A percentile compares a stretch with the other conserved stretches of the same genome.
Evolutionary conservation across 2,888 invertebrate genomes (phyloP).

Genomic region (Hymenopus coronatus): DNA sequence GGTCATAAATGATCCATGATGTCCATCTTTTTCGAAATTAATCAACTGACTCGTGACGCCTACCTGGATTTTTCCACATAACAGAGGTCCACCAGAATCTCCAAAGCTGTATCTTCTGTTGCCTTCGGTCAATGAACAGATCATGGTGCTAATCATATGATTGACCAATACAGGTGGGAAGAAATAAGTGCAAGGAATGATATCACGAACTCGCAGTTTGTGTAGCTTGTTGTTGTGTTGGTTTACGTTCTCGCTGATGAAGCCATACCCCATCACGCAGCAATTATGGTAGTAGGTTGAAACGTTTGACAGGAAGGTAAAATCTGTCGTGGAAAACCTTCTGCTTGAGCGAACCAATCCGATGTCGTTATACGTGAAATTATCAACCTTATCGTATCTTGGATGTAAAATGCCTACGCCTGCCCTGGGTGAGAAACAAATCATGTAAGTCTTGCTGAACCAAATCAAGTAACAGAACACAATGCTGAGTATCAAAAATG

Average conservation of each 20-base stretch:
- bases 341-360: background rate
- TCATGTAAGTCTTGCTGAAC: too few relatives aligned
- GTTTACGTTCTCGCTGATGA: background rate
- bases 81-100: background rate
- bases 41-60: background rate
- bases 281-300: background rate
- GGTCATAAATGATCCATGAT: background rate
- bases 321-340: background rate
- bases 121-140: background rate
- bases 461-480: too few relatives aligned
- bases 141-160: background rate
- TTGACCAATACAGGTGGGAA: background rate
- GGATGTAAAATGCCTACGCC: background rate
- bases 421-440: background rate
- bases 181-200: background rate
- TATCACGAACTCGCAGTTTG: background rate
- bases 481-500: too few relatives aligned
- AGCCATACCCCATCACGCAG: background rate
- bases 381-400: background rate
- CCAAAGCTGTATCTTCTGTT: background rate
- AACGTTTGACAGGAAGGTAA: background rate
- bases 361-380: background rate
- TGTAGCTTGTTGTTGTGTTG: background rate
- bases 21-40: background rate
- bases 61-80: background rate